Evolutionary conservation across 2,113 vertebrate species (phyloP).

Genomic region (Elephas maximus): DNA sequence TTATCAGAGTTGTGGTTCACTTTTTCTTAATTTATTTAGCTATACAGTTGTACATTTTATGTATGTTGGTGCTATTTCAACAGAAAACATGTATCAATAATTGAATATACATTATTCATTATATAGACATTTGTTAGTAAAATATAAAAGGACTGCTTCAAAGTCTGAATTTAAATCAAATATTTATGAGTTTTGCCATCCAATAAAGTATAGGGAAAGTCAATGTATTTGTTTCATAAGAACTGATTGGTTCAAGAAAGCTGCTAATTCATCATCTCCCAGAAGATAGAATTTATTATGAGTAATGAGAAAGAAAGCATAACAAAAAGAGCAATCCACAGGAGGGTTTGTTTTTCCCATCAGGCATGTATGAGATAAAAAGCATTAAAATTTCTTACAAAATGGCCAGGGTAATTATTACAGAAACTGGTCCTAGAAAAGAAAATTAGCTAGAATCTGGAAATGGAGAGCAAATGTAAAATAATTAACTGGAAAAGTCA

Average conservation of each 20-base stretch:
- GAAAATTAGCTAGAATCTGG: slow-evolving; percentile 79
- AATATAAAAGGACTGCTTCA: background rate
- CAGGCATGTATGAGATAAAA: slow-evolving; percentile 59
- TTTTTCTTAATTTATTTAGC: background rate
- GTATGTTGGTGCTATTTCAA: background rate
- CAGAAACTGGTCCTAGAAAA: slow-evolving; percentile 46
- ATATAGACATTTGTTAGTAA: background rate
- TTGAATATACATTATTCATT: background rate
- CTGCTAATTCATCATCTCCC: slow-evolving; percentile 43
- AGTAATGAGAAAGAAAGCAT: slow-evolving; percentile 58
- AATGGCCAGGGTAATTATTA: slow-evolving; percentile 67
- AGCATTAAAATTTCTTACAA: slow-evolving; percentile 29
- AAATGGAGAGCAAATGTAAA: slow-evolving; percentile 70
- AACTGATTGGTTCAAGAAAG: slow-evolving; percentile 38
- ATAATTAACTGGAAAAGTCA: slow-evolving; percentile 57
- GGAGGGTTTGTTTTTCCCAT: slow-evolving; percentile 41
- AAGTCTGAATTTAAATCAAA: background rate
- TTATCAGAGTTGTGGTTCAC: background rate
- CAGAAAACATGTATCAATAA: background rate
- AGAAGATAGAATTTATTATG: slow-evolving; percentile 53
- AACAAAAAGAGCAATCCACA: slow-evolving; percentile 36
- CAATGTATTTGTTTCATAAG: slow-evolving; percentile 44
- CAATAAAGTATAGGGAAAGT: background rate
- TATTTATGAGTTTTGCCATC: slow-evolving; percentile 17
- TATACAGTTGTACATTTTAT: background rate